These are phyloP conservation scores for Phalacrocorax brasilianus DNA, from an alignment of 2,113 vertebrate genomes.

Conservation along the genomic window DNA sequence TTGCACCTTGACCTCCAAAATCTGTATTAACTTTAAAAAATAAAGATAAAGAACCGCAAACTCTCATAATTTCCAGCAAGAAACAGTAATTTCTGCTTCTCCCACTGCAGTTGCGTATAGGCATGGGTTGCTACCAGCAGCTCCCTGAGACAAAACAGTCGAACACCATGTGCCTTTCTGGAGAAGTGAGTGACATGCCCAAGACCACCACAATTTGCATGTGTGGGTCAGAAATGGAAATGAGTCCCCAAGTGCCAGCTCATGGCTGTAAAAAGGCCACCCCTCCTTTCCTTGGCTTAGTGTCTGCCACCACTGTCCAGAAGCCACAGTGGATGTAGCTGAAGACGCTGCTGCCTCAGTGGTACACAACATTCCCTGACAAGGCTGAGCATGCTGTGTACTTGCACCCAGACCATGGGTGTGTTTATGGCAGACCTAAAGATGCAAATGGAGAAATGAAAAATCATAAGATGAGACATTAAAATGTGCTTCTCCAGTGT, in stretches of 20 bases:
- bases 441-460: background rate
- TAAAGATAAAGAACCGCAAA: background rate
- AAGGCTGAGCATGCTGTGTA: background rate
- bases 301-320: background rate
- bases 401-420: background rate
- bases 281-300: background rate
- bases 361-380: rapidly evolving
- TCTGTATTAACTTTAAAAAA: background rate
- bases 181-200: background rate
- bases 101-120: background rate
- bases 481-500: background rate
- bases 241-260: background rate
- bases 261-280: background rate
- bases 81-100: background rate
- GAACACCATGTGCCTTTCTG: background rate
- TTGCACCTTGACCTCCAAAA: background rate
- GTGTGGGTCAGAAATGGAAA: background rate
- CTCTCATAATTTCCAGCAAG: background rate
- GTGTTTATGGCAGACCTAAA: background rate
- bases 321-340: rapidly evolving
- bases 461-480: background rate
- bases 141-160: background rate
- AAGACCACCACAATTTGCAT: background rate
- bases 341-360: background rate
- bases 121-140: background rate